phyloP scores from a whole-genome alignment of 2,113 vertebrate species.

The Quiscalus mexicanus region DNA sequence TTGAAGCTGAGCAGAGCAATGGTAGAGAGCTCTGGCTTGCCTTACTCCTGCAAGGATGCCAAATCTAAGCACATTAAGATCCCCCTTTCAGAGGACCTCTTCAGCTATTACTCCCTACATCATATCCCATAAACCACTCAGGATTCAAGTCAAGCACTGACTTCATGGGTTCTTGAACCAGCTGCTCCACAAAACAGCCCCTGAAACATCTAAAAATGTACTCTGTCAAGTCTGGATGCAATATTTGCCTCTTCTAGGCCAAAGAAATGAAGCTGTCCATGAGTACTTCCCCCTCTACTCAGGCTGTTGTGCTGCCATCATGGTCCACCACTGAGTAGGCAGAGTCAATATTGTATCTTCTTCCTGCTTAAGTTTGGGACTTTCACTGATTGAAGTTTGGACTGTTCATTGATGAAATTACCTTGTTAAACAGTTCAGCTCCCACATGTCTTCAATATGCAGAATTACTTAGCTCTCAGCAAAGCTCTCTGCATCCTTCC shows the following conservation, averaged over 20 bases:
- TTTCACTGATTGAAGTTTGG: neutral
- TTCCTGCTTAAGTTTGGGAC: neutral
- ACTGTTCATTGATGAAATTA: neutral
- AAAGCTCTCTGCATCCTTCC: neutral
- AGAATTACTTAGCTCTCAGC: neutral
- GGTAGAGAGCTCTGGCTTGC: neutral
- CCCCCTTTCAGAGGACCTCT: neutral
- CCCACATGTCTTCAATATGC: neutral
- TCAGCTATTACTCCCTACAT: neutral
- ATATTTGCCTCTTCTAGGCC: neutral
- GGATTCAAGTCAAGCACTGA: neutral
- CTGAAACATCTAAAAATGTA: neutral
- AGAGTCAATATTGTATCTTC: neutral
- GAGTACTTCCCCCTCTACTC: neutral
- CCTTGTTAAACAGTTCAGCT: neutral
- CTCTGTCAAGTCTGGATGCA: neutral
- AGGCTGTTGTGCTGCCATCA: neutral
- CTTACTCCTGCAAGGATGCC: neutral
- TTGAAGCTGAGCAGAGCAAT: neutral
- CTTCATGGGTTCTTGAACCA: neutral
- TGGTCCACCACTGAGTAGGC: neutral
- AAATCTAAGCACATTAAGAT: neutral
- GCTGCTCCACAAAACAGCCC: neutral
- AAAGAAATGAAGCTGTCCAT: neutral
- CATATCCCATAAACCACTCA: neutral